Percentiles rank a stretch among this genome's conserved stretches.
phyloP scores from a whole-genome alignment of 2,113 vertebrate genomes.

The Seriola rivoliana region DNA sequence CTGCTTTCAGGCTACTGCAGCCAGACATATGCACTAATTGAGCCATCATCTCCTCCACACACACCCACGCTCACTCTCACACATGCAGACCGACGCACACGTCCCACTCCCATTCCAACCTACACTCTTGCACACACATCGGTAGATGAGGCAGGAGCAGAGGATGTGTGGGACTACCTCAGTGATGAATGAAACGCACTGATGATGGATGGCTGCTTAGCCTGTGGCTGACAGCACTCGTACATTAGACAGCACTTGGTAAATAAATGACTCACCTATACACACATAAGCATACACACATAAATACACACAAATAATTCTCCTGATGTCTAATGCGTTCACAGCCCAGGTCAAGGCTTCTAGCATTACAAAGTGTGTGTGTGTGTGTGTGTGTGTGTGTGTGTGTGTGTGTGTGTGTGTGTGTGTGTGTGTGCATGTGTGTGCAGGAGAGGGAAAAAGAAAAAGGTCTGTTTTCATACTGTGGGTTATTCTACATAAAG shows the following conservation, averaged over 20 bases:
- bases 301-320: conserved; percentile 35
- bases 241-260: conserved; percentile 78
- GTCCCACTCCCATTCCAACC: conserved; percentile 27
- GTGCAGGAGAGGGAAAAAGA: background rate
- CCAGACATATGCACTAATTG: conserved; percentile 71
- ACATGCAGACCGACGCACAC: background rate
- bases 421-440: background rate
- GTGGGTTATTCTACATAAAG: conserved; percentile 2
- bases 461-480: background rate
- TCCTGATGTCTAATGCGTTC: conserved; percentile 59
- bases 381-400: background rate
- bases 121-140: conserved; percentile 35
- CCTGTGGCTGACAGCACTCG: conserved; percentile 70
- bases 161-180: conserved; percentile 47
- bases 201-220: conserved; percentile 81
- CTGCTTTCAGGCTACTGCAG: conserved; percentile 63
- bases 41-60: conserved; percentile 72
- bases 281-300: conserved; percentile 23
- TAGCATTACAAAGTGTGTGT: background rate
- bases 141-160: conserved; percentile 43
- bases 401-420: no score
- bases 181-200: conserved; percentile 77
- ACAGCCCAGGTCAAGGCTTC: conserved; percentile 61
- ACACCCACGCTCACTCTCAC: conserved; percentile 34
- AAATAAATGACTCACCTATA: conserved; percentile 76